Percentiles rank a stretch among this genome's conserved stretches.
These are phyloP conservation scores for Auanema freiburgensis DNA, from an alignment of 2,888 invertebrate genomes.

Conservation along the genomic window DNA sequence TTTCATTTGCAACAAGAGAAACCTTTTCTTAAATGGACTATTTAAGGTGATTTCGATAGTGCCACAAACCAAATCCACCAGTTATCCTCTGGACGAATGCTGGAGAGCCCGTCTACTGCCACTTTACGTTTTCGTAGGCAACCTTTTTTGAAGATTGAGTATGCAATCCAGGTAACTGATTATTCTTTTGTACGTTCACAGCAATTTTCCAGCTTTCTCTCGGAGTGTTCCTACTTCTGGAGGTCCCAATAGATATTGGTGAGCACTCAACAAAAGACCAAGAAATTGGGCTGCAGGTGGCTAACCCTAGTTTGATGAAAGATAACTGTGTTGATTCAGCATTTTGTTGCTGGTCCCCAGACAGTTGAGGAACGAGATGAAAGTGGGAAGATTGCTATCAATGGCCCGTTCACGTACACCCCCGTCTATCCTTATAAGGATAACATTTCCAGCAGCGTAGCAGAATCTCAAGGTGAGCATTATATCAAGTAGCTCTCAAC, in stretches of 20 bases:
- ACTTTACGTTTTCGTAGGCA: constrained; percentile 44
- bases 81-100: constrained; percentile 30
- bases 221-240: constrained; percentile 35
- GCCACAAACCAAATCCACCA: constrained; percentile 30
- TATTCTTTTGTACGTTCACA: background rate
- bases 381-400: constrained; percentile 40
- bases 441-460: constrained; percentile 5
- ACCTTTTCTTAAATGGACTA: too few species aligned
- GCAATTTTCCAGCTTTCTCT: constrained; percentile 27
- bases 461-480: constrained; percentile 7
- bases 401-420: constrained; percentile 47
- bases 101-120: constrained; percentile 45
- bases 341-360: constrained; percentile 43
- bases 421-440: constrained; percentile 42
- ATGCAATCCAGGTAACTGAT: constrained; percentile 37
- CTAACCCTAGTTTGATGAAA: background rate
- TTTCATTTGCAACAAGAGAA: background rate
- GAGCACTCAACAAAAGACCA: constrained; percentile 39
- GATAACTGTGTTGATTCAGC: constrained; percentile 11
- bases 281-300: constrained; percentile 14
- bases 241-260: constrained; percentile 43
- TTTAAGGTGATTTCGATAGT: constrained; percentile 26
- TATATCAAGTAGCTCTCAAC: too few species aligned
- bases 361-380: constrained; percentile 49
- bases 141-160: constrained; percentile 48